phyloP scores from a whole-genome alignment of 37 sponge, comb jelly and placozoan genomes.

The Aplysina aerophoba region DNA sequence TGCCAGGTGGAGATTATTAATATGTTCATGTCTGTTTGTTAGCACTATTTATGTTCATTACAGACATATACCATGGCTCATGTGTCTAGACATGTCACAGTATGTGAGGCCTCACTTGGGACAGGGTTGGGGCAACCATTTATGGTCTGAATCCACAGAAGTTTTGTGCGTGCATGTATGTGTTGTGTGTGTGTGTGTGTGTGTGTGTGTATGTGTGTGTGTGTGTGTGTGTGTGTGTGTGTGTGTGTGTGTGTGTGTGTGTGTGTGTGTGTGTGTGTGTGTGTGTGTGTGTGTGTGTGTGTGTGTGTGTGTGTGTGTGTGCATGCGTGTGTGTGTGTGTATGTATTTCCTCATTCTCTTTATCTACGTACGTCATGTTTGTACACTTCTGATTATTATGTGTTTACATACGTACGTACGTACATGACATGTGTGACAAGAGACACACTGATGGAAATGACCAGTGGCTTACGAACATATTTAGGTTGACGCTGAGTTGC shows the following conservation, averaged over 20 bases:
- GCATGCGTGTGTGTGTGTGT: background rate
- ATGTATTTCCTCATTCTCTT: no score
- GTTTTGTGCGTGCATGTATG: background rate
- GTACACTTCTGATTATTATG: background rate
- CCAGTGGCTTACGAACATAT: no score
- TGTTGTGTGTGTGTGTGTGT: background rate
- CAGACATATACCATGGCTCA: no score
- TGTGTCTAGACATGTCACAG: background rate
- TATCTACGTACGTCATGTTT: no score
- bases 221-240: background rate
- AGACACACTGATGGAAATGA: no score
- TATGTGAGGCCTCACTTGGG: background rate
- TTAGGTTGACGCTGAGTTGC: no score
- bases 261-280: background rate
- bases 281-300: background rate
- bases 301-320: slow-evolving; percentile 11
- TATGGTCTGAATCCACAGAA: no score
- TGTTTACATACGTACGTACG: background rate
- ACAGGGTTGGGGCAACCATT: background rate
- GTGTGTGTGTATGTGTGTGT: slow-evolving; percentile 5
- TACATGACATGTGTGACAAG: no score
- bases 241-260: background rate
- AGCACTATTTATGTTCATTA: no score
- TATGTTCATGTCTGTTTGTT: no score
- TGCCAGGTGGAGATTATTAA: no score